A percentile compares a stretch with the other conserved stretches of the same genome.
Conservation (phyloP, 2,113 vertebrate genomes). For the Tiliqua scincoides region DNA sequence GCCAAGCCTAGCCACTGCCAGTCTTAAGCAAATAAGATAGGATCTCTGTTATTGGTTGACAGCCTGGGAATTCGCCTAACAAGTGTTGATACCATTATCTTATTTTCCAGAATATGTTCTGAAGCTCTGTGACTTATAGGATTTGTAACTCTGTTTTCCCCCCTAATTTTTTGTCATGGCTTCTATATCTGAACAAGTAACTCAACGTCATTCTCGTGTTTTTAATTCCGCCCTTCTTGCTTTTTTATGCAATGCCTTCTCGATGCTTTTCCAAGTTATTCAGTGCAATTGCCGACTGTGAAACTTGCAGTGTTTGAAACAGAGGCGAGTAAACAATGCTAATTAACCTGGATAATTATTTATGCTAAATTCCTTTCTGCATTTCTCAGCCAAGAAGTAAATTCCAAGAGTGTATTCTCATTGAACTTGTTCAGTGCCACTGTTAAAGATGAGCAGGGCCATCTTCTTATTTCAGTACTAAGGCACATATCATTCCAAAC, state of each 20-base stretch:
- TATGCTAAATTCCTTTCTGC: not conserved
- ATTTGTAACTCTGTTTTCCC: not conserved
- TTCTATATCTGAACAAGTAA: conserved; percentile 3
- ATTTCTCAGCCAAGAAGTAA: not conserved
- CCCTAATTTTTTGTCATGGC: not conserved
- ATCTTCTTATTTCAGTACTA: not conserved
- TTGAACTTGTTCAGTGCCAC: conserved; percentile 11
- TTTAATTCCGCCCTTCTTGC: conserved; percentile 15
- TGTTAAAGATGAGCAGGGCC: too few species aligned
- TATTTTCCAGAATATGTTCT: conserved; percentile 9
- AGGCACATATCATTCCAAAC: not conserved
- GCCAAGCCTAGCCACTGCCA: not conserved
- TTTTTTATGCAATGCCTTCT: conserved; percentile 5
- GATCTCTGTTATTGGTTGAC: not conserved
- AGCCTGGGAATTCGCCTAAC: not conserved
- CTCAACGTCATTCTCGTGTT: not conserved
- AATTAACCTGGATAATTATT: fast-evolving
- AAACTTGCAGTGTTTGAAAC: conserved; percentile 49
- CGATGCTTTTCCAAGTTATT: conserved; percentile 38
- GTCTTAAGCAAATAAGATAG: not conserved
- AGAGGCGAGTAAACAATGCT: not conserved
- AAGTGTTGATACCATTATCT: not conserved
- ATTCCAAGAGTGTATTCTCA: not conserved
- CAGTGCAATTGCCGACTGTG: not conserved
- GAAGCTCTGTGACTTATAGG: not conserved